Evolutionary conservation across 1,140 invertebrate genomes (phyloP).

Genomic region (Pygmarrhopalites habei): DNA sequence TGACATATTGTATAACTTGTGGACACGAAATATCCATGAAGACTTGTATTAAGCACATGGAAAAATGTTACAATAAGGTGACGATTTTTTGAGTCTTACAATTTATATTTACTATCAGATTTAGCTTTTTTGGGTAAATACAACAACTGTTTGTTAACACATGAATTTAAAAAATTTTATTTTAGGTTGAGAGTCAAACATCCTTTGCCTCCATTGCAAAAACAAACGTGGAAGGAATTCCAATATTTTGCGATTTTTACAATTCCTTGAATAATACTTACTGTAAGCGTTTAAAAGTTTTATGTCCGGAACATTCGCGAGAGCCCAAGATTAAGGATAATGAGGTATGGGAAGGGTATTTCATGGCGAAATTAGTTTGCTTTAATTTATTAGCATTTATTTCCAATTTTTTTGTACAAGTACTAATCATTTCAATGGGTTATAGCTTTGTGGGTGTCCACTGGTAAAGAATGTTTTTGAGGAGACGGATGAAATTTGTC

Average conservation of each 20-base stretch:
- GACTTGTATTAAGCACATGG: constrained; percentile 87
- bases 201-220: constrained; percentile 92
- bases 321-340: constrained; percentile 79
- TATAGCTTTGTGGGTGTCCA: constrained; percentile 79
- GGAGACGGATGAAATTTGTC: constrained; percentile 68
- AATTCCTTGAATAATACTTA: constrained; percentile 85
- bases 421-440: neutral
- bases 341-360: constrained; percentile 48
- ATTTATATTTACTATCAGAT: constrained; percentile 15
- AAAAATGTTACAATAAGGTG: constrained; percentile 88
- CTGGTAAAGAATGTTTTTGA: constrained; percentile 62
- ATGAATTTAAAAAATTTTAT: constrained; percentile 36
- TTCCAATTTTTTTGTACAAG: neutral
- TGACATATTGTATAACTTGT: constrained; percentile 93
- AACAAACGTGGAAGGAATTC: constrained; percentile 79
- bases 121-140: neutral
- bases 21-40: constrained; percentile 84
- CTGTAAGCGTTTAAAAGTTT: constrained; percentile 86
- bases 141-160: too few relatives aligned
- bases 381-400: constrained; percentile 17
- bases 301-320: constrained; percentile 97
- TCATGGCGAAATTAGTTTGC: neutral
- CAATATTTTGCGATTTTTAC: constrained; percentile 97
- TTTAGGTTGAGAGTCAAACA: constrained; percentile 87
- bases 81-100: constrained; percentile 9